phyloP scores from a whole-genome alignment of 2,888 invertebrate species.

The Petrolisthes cinctipes region DNA sequence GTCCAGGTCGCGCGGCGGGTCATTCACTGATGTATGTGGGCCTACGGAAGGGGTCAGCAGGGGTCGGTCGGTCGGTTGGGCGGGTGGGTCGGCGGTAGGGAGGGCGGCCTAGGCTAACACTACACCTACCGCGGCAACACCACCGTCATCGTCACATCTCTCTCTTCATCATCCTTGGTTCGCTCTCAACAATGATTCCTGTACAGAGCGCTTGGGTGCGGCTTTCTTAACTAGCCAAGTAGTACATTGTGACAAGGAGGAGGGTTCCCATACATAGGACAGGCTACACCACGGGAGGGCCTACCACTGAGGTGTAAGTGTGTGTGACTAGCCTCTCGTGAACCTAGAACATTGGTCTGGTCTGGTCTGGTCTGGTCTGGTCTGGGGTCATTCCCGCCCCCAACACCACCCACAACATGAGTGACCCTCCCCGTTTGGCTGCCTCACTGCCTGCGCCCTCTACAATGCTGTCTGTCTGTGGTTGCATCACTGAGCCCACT shows the following conservation, averaged over 20 bases:
- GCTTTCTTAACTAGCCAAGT: slow-evolving; percentile 51
- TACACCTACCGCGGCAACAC: slow-evolving; percentile 29
- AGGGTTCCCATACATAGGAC: slow-evolving; percentile 19
- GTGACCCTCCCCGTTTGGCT: no score
- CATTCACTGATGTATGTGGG: neutral
- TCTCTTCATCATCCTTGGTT: neutral
- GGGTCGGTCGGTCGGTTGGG: slow-evolving; percentile 13
- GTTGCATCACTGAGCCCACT: neutral
- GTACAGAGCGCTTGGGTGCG: slow-evolving; percentile 31
- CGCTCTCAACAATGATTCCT: slow-evolving; percentile 11
- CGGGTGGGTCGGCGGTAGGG: slow-evolving; percentile 15
- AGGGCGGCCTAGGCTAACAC: slow-evolving; percentile 16
- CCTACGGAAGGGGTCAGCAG: slow-evolving; percentile 3
- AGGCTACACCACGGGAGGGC: slow-evolving; percentile 37
- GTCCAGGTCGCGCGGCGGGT: neutral
- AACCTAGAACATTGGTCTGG: slow-evolving; percentile 12
- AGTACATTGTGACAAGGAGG: slow-evolving; percentile 32
- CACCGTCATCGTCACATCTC: slow-evolving; percentile 24
- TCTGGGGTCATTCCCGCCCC: no score
- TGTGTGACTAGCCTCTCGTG: slow-evolving; percentile 37
- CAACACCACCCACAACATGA: no score
- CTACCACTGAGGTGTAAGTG: slow-evolving; percentile 42
- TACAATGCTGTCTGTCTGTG: no score
- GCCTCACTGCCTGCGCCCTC: no score
- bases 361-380: no score